phyloP scores from a whole-genome alignment of 1,140 invertebrate genomes.

The Drosophila seguyi region DNA sequence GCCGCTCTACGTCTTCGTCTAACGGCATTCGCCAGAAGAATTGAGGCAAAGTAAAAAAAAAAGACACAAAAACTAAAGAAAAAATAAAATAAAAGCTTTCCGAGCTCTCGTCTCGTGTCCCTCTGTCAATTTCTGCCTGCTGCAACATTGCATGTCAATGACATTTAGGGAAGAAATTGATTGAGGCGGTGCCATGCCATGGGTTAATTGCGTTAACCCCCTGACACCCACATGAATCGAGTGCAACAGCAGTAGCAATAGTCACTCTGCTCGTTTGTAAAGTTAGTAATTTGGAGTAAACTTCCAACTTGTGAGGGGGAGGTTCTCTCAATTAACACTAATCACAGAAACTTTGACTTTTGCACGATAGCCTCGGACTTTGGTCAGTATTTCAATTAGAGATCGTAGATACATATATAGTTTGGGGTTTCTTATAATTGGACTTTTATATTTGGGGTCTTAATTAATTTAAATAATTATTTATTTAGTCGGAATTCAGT shows the following conservation, averaged over 20 bases:
- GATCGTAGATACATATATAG: not conserved
- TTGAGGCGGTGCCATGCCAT: conserved; percentile 37
- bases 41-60: conserved; percentile 9
- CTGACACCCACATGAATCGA: conserved; percentile 36
- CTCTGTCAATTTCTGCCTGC: conserved; percentile 26
- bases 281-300: not conserved
- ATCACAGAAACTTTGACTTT: conserved; percentile 11
- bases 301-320: conserved; percentile 8
- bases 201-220: conserved; percentile 74
- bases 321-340: conserved; percentile 14
- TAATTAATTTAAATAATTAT: not conserved
- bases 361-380: not conserved
- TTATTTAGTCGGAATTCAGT: not conserved
- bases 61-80: not conserved
- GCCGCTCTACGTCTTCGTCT: not conserved
- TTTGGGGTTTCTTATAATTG: not conserved
- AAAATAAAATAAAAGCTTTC: conserved; percentile 26
- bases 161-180: conserved; percentile 58
- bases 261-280: not conserved
- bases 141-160: conserved; percentile 62
- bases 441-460: too few relatives aligned
- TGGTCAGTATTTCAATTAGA: conserved; percentile 4
- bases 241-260: not conserved
- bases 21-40: conserved; percentile 41
- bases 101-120: conserved; percentile 5